These are phyloP conservation scores for Apogon hyalosoma DNA, from an alignment of 2,797 vertebrate genomes.

Conservation along the genomic window DNA sequence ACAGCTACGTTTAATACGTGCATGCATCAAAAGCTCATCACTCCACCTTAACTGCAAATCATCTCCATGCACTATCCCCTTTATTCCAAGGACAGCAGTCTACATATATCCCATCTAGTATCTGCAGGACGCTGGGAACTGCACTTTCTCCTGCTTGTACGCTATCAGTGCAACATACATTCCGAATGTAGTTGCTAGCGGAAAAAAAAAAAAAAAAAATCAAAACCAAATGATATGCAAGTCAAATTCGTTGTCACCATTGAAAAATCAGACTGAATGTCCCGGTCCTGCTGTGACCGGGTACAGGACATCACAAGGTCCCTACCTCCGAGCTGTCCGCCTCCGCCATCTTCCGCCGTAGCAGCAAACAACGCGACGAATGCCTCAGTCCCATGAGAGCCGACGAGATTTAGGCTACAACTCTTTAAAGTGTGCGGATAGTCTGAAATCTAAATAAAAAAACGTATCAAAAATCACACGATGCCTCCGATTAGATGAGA, in stretches of 20 bases:
- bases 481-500: neutral
- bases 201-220: neutral
- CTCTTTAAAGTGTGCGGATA: conserved; percentile 54
- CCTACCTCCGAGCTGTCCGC: conserved; percentile 94
- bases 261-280: neutral
- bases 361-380: conserved; percentile 98
- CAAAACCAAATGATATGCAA: neutral
- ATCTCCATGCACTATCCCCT: neutral
- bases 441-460: conserved; percentile 11
- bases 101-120: conserved; percentile 12
- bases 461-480: conserved; percentile 7
- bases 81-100: neutral
- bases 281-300: conserved; percentile 33
- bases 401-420: conserved; percentile 79
- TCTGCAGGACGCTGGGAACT: conserved; percentile 45
- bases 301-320: conserved; percentile 75
- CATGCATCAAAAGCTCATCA: neutral
- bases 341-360: conserved; percentile 99
- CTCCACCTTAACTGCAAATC: neutral
- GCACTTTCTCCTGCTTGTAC: conserved; percentile 20
- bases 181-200: neutral
- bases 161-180: neutral
- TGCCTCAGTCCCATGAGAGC: conserved; percentile 98
- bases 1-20: neutral
- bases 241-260: neutral